phyloP scores from a whole-genome alignment of 1,140 invertebrate genomes.

The Plectrocnemia conspersa region DNA sequence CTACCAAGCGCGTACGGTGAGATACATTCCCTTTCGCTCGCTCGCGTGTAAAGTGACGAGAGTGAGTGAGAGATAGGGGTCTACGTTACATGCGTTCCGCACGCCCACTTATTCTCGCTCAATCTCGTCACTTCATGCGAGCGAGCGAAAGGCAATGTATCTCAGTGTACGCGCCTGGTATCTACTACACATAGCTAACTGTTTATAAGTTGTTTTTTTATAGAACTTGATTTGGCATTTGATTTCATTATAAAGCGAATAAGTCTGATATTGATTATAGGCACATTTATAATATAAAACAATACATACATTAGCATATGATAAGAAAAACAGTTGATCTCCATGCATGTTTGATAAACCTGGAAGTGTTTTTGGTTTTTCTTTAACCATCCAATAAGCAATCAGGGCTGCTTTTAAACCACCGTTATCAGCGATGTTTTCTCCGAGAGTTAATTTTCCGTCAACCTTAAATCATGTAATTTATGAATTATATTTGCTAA shows the following conservation, averaged over 20 bases:
- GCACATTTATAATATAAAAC: slow-evolving; percentile 1
- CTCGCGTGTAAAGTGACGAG: no score
- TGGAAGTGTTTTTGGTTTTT: slow-evolving; percentile 61
- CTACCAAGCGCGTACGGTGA: no score
- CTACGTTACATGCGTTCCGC: no score
- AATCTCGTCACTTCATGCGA: neutral
- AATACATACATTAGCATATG: slow-evolving; percentile 74
- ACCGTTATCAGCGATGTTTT: slow-evolving; percentile 91
- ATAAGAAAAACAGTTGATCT: slow-evolving; percentile 85
- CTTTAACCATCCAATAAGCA: slow-evolving; percentile 64
- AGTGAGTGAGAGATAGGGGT: no score
- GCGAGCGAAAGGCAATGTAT: neutral
- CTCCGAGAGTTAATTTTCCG: slow-evolving; percentile 73
- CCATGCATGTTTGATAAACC: slow-evolving; percentile 70
- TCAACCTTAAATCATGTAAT: slow-evolving; percentile 56
- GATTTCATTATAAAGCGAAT: no score
- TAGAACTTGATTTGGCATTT: slow-evolving; percentile 9
- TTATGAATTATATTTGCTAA: slow-evolving; percentile 23
- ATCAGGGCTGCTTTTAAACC: slow-evolving; percentile 73
- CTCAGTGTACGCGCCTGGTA: no score
- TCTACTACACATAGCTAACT: no score
- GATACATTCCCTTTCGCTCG: no score
- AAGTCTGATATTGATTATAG: no score
- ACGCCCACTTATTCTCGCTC: no score
- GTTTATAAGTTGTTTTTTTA: no score